Evolutionary conservation across 1,140 invertebrate species (phyloP).

Genomic region (Cydia splendana): DNA sequence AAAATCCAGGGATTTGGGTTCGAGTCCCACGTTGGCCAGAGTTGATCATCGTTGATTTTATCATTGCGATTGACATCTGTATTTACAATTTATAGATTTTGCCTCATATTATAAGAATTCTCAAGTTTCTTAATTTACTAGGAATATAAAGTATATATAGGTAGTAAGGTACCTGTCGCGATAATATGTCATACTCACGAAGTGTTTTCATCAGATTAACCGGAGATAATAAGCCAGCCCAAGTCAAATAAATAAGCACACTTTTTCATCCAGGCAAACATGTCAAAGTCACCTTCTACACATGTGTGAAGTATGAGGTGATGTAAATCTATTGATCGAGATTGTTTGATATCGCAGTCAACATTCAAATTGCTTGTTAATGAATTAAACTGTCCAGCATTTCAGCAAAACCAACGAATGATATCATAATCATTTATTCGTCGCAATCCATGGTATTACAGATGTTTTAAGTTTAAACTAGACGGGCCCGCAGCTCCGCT

Average conservation of each 20-base stretch:
- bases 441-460: no score
- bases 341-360: conserved; percentile 15
- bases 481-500: no score
- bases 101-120: no score
- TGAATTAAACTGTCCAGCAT: background rate
- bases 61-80: no score
- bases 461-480: no score
- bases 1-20: no score
- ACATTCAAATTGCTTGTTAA: conserved; percentile 7
- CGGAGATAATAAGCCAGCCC: conserved; percentile 15
- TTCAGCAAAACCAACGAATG: background rate
- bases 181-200: background rate
- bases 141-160: background rate
- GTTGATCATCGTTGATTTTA: no score
- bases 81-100: no score
- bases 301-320: conserved; percentile 22
- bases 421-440: no score
- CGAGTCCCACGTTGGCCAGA: no score
- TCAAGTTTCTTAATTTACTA: background rate
- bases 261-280: conserved; percentile 18
- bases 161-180: background rate
- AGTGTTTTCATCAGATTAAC: conserved; percentile 6
- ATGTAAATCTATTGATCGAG: conserved; percentile 15
- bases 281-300: conserved; percentile 10
- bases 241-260: conserved; percentile 7